Conservation (phyloP, 2,797 vertebrate species). For the Garrulus glandarius region DNA sequence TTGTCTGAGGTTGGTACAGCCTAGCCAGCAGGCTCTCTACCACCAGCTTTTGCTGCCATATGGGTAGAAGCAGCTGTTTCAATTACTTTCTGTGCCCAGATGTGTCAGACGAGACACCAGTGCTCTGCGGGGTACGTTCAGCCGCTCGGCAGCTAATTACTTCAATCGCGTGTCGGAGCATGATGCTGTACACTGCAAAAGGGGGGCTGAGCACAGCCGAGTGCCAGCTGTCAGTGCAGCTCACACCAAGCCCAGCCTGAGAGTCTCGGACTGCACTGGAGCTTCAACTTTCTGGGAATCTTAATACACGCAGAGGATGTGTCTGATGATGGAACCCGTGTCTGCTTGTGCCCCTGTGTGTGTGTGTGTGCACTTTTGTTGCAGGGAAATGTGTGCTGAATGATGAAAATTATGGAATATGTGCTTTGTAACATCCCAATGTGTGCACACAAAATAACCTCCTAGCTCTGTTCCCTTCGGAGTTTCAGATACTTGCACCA, state of each 20-base stretch:
- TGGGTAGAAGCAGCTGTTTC: constrained; percentile 99
- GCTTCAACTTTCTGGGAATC: not conserved
- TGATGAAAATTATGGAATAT: not conserved
- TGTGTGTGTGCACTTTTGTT: not conserved
- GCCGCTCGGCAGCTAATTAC: constrained; percentile 98
- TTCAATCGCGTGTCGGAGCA: constrained; percentile 89
- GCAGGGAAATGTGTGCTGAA: not conserved
- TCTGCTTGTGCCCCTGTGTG: not conserved
- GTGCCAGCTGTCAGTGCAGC: constrained; percentile 92
- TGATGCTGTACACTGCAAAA: constrained; percentile 88
- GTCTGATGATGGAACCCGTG: not conserved
- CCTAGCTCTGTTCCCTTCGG: not conserved
- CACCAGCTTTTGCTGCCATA: constrained; percentile 97
- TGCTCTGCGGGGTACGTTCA: constrained; percentile 92
- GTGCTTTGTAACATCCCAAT: not conserved
- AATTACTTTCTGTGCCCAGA: constrained; percentile 99
- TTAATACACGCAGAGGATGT: not conserved
- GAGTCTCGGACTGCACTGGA: constrained; percentile 71
- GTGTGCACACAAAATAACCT: not conserved
- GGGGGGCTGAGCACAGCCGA: constrained; percentile 89
- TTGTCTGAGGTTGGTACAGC: constrained; percentile 96
- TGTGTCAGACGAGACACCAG: constrained; percentile 99
- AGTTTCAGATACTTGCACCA: not conserved
- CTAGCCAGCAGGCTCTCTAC: constrained; percentile 80
- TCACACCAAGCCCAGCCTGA: constrained; percentile 81